Evolutionary conservation across 2,888 invertebrate genomes (phyloP), one percentile per base, ranked within the genome.

Genomic region (Eutolmus rufibarbis): DNA sequence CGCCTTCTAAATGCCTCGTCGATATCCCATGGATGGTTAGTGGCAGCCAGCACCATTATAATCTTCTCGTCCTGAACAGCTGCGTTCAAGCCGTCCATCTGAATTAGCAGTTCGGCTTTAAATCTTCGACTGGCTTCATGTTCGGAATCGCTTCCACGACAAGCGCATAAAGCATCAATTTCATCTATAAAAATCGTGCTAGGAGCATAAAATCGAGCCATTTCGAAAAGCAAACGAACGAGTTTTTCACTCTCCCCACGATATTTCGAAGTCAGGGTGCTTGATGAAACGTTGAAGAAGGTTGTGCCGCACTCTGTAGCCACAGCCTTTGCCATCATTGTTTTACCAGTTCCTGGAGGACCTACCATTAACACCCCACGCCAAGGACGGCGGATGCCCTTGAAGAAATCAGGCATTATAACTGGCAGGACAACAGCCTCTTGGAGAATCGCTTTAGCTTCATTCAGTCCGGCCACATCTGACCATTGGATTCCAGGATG

Each of bases 1-100:
- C 98, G 94, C 90, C 98, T 94, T 43, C 97, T 93, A 90, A 98
- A 95, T 0, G 97, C 97, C 90, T 97, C 97, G 91, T 97, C 97
- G 89, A 98, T 95, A 91, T 97, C 97, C 97, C 97, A 97, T 0
- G 98, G 97, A 91, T 97, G 97, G 92, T 98, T 98, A 0, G 97
- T 98, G 7, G 98, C 97, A 0, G 97, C 97, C 89, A 98, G 92
- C 19, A 98, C 97, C 96, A 97, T 97, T 34, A 98, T 96, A 31
- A 96, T 93, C 90, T 95, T 95, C 86, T 95, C 94, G 88, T 94
- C 94, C 91, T 92, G 95, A 94, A 94, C 93, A 84, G 94, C 93
- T 12, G 95, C 95, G 90, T 95, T 95, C 8, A 96, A 93, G 5
- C 97, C 98, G 91, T 98, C 98, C 97, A 98, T 98, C 93, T 98